Conservation (phyloP, 1,140 invertebrate genomes). For the Argopecten irradians region DNA sequence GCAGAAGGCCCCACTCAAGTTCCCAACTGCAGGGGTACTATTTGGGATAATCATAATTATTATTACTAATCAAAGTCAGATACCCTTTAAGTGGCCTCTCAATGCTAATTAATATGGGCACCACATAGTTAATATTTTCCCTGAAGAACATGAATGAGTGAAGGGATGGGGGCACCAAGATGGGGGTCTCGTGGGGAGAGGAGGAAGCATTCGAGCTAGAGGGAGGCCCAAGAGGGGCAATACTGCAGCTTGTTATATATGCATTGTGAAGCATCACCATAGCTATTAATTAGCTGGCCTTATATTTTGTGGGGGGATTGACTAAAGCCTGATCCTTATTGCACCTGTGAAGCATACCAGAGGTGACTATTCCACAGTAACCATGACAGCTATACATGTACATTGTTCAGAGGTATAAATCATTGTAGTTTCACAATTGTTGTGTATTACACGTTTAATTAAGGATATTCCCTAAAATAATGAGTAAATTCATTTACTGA, state of each 20-base stretch:
- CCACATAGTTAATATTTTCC: neutral
- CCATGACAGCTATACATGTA: slow-evolving; percentile 21
- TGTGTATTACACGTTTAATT: neutral
- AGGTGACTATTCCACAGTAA: neutral
- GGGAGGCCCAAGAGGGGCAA: neutral
- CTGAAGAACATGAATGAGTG: neutral
- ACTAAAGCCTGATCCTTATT: neutral
- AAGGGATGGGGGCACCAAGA: neutral
- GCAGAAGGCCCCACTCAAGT: neutral
- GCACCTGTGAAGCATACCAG: neutral
- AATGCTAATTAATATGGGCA: neutral
- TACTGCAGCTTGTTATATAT: neutral
- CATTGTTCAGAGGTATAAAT: neutral
- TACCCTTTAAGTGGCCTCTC: neutral
- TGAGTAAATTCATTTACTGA: neutral
- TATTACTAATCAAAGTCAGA: neutral
- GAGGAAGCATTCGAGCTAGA: neutral
- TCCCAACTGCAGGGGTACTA: neutral
- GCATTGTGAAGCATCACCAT: neutral
- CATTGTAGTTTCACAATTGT: neutral
- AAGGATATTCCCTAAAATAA: neutral
- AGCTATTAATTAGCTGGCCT: neutral
- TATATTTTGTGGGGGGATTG: neutral
- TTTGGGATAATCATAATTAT: neutral
- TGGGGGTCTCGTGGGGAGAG: neutral